These are phyloP conservation scores for Galerucella pusilla DNA, from an alignment of 2,888 invertebrate species.

Conservation along the genomic window DNA sequence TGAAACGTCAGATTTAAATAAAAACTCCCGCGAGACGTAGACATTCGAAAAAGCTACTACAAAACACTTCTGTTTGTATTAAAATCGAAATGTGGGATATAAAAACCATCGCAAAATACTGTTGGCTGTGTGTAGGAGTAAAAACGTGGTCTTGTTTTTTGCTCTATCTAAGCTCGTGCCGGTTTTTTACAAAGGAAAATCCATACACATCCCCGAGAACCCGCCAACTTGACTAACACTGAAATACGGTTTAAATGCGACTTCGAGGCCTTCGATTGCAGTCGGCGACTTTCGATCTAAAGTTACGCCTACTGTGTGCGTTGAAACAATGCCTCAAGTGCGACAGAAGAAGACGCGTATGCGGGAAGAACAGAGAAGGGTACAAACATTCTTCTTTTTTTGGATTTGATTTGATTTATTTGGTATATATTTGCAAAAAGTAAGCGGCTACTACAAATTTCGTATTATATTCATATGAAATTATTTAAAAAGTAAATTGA, in stretches of 20 bases:
- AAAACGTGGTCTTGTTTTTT: constrained; percentile 46
- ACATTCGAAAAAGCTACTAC: constrained; percentile 36
- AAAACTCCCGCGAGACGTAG: constrained; percentile 36
- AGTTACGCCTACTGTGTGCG: constrained; percentile 50
- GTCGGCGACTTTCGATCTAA: constrained; percentile 48
- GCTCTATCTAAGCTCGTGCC: constrained; percentile 43
- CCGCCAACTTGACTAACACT: constrained; percentile 48
- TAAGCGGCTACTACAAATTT: not conserved
- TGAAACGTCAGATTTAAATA: constrained; percentile 37
- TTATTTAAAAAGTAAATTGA: not conserved
- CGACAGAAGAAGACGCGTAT: constrained; percentile 44
- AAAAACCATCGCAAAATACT: constrained; percentile 47
- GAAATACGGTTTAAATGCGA: constrained; percentile 49
- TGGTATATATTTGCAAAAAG: constrained; percentile 27
- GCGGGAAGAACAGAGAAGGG: constrained; percentile 49
- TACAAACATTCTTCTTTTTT: constrained; percentile 44
- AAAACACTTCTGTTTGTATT: constrained; percentile 36
- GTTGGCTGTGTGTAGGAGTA: constrained; percentile 38
- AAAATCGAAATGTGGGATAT: constrained; percentile 38
- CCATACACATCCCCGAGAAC: constrained; percentile 49
- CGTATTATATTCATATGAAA: not conserved
- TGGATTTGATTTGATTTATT: constrained; percentile 40
- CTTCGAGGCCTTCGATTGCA: constrained; percentile 46
- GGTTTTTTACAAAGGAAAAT: constrained; percentile 50
- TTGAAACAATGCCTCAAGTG: constrained; percentile 50